Evolutionary conservation across 2,888 invertebrate species (phyloP).

Genomic region (Eudasyphora cyanicolor): DNA sequence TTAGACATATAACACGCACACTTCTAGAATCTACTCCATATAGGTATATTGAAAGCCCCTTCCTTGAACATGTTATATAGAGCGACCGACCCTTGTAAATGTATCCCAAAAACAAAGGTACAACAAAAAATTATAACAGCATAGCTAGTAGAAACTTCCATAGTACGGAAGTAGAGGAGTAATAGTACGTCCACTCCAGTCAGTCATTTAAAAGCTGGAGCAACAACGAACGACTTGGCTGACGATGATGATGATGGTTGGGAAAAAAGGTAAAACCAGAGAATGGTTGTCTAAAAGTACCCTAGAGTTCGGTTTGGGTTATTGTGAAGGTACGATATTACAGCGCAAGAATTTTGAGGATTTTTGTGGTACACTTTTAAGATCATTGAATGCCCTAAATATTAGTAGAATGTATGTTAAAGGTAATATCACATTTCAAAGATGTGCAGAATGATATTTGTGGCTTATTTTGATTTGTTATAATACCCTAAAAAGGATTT

Average conservation of each 20-base stretch:
- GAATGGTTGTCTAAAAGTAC: not conserved
- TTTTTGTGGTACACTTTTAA: no score
- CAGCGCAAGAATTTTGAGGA: no score
- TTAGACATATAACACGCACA: not conserved
- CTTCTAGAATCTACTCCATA: no score
- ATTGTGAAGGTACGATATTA: not conserved
- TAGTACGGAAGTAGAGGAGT: constrained; percentile 42
- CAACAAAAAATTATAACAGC: constrained; percentile 43
- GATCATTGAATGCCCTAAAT: no score
- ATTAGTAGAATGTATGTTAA: no score
- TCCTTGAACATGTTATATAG: not conserved
- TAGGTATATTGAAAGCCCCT: not conserved
- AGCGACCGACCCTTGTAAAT: constrained; percentile 61
- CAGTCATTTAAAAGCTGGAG: constrained; percentile 32
- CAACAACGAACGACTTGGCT: constrained; percentile 41
- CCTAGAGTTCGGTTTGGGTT: not conserved
- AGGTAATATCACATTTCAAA: no score
- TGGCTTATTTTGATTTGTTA: no score
- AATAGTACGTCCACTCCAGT: constrained; percentile 53
- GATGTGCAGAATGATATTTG: no score
- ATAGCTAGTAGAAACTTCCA: not conserved
- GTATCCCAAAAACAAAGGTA: constrained; percentile 54
- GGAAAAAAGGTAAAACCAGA: constrained; percentile 36
- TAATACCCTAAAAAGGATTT: no score
- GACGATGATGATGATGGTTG: no score